A percentile compares a stretch with the other conserved stretches of the same genome.
phyloP scores from a whole-genome alignment of 2,888 invertebrate species.

The Tenthredo mesomela region DNA sequence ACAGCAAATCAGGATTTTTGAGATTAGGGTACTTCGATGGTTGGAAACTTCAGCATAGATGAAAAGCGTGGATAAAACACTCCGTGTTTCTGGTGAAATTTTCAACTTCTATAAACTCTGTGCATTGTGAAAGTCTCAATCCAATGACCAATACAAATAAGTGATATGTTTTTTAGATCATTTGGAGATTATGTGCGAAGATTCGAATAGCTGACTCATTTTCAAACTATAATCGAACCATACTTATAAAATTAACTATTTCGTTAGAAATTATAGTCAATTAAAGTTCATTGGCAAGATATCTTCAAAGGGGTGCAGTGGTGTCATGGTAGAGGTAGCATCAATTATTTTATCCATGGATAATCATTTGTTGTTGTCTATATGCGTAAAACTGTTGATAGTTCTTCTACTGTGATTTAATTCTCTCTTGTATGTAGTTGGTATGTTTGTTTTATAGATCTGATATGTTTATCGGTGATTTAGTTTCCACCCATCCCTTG shows the following conservation, averaged over 20 bases:
- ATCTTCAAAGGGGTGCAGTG: neutral
- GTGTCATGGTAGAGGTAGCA: neutral
- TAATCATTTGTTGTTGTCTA: neutral
- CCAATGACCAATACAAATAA: neutral
- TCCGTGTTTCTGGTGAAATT: neutral
- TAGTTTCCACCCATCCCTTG: conserved; percentile 50
- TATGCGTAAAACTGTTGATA: neutral
- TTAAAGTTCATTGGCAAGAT: neutral
- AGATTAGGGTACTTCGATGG: neutral
- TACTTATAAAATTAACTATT: neutral
- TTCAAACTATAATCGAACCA: neutral
- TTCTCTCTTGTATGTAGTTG: conserved; percentile 3
- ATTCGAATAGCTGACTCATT: neutral
- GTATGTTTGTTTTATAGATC: neutral
- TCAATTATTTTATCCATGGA: neutral
- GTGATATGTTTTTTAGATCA: neutral
- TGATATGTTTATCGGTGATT: conserved; percentile 8
- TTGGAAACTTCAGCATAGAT: neutral
- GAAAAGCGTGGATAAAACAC: neutral
- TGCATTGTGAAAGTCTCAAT: neutral
- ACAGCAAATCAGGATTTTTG: neutral
- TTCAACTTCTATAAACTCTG: conserved; percentile 15
- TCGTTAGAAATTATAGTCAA: neutral
- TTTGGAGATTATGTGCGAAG: neutral
- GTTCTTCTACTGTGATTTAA: neutral